phyloP scores from a whole-genome alignment of 2,888 invertebrate species.

The Netelia virgata region DNA sequence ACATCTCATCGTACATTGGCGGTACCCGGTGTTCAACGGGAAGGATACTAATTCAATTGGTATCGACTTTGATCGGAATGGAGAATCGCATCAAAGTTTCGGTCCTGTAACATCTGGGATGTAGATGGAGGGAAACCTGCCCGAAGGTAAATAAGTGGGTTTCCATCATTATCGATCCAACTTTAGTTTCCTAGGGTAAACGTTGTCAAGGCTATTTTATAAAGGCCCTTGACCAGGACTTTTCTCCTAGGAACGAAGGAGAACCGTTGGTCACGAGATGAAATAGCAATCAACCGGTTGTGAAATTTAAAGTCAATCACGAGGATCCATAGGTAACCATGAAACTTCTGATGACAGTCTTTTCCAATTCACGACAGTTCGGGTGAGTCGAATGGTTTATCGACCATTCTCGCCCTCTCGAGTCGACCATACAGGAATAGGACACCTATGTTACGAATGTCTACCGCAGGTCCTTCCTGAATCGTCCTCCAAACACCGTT shows the following conservation, averaged over 20 bases:
- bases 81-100: slow-evolving; percentile 59
- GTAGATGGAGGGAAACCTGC: slow-evolving; percentile 31
- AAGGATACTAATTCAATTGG: slow-evolving; percentile 61
- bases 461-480: too few species aligned
- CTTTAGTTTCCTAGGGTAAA: slow-evolving; percentile 18
- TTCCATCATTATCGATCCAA: slow-evolving; percentile 38
- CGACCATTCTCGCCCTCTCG: neutral
- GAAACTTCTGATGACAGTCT: too few species aligned
- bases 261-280: neutral
- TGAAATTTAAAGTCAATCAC: too few species aligned
- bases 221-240: neutral
- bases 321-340: too few species aligned
- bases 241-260: too few species aligned
- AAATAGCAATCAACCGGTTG: neutral
- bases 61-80: slow-evolving; percentile 57
- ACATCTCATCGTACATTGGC: slow-evolving; percentile 13
- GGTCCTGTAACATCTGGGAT: neutral
- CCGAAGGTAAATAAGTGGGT: slow-evolving; percentile 43
- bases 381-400: neutral
- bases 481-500: neutral
- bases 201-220: neutral
- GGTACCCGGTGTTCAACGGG: slow-evolving; percentile 43
- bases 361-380: neutral
- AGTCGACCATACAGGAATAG: too few species aligned
- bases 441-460: too few species aligned